phyloP scores from a whole-genome alignment of 2,888 invertebrate genomes.

The Xestia c-nigrum region DNA sequence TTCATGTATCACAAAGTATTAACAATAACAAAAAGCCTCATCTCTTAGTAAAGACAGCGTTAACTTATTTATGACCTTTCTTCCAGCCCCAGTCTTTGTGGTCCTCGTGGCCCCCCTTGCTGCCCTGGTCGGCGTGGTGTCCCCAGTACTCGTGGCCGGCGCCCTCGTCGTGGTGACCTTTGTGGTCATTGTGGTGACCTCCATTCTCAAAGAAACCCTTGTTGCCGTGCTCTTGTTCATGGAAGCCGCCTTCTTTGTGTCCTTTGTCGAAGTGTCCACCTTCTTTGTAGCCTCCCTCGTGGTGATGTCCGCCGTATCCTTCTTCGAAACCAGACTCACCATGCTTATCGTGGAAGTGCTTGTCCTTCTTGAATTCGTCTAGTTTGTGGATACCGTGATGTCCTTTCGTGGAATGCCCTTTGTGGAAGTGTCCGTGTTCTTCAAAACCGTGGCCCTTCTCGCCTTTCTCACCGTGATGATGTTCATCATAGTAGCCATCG shows the following conservation, averaged over 20 bases:
- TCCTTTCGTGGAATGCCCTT: slow-evolving; percentile 96
- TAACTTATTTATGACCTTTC: slow-evolving; percentile 83
- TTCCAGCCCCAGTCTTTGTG: slow-evolving; percentile 94
- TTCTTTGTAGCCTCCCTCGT: slow-evolving; percentile 94
- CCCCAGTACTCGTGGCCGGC: slow-evolving; percentile 94
- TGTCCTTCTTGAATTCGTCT: slow-evolving; percentile 96
- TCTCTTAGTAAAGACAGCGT: slow-evolving; percentile 39
- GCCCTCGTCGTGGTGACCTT: slow-evolving; percentile 94
- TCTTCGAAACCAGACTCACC: slow-evolving; percentile 95
- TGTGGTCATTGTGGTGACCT: slow-evolving; percentile 94
- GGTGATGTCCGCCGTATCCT: slow-evolving; percentile 94
- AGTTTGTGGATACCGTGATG: slow-evolving; percentile 96
- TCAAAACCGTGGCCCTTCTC: slow-evolving; percentile 90
- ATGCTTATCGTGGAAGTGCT: slow-evolving; percentile 96
- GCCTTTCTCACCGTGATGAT: slow-evolving; percentile 92
- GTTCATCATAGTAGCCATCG: slow-evolving; percentile 92
- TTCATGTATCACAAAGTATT: slow-evolving; percentile 80
- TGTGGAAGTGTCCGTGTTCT: slow-evolving; percentile 93
- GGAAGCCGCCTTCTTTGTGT: slow-evolving; percentile 93
- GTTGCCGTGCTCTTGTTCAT: slow-evolving; percentile 94
- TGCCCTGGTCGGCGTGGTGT: slow-evolving; percentile 93
- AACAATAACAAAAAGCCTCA: slow-evolving; percentile 80
- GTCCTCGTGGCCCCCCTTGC: slow-evolving; percentile 94
- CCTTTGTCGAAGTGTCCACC: slow-evolving; percentile 95
- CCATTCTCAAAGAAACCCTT: slow-evolving; percentile 95